Evolutionary conservation across 2,797 vertebrate species (phyloP), one percentile per base, ranked within the genome.

Genomic region (Hippoglossus hippoglossus): DNA sequence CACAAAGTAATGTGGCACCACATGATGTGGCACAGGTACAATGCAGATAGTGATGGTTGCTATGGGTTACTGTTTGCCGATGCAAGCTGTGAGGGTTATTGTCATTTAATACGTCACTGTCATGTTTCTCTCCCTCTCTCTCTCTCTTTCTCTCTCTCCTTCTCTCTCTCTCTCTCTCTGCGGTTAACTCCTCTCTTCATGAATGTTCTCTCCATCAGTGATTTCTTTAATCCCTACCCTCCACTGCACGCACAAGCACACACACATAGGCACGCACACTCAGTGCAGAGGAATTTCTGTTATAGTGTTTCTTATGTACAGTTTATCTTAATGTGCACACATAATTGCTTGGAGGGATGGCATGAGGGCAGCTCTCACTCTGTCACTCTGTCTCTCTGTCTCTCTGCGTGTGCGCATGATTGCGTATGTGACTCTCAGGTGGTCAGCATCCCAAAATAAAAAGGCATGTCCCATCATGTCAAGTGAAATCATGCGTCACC

Each of bases 141-240:
- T 55, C 64, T 63, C 46, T 67, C 58, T 69, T 71, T 65, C 41
- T 49, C 39, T 71, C 6, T 24, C 61, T 71, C 39, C 77, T 55
- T 83, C 76, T 78, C 56, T 85, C 62, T 53, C 41, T 28, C 22
- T 65, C 41, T 44, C 44, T 71, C 6, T 85, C 63, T 54, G 34
- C 21, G 18, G 47, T 49, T 49, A n/a, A 80, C 81, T 80, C 81
- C 73, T 63, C 75, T 76, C 80, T 84, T 89, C 75, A 90, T 90
- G 85, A 92, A 92, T 92, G 90, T 93, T 90, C 87, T 86, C 77
- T 73, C 75, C 34, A 24, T 82, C 81, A 63, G 78, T 91, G 82
- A 91, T 92, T 92, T 90, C 83, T 90, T 90, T 91, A 90, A 91
- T 86, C 90, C 89, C 81, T 73, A 84, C 28, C 51, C 81, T 87